Conservation (phyloP, 1,140 invertebrate species). For the Dreissena polymorpha region DNA sequence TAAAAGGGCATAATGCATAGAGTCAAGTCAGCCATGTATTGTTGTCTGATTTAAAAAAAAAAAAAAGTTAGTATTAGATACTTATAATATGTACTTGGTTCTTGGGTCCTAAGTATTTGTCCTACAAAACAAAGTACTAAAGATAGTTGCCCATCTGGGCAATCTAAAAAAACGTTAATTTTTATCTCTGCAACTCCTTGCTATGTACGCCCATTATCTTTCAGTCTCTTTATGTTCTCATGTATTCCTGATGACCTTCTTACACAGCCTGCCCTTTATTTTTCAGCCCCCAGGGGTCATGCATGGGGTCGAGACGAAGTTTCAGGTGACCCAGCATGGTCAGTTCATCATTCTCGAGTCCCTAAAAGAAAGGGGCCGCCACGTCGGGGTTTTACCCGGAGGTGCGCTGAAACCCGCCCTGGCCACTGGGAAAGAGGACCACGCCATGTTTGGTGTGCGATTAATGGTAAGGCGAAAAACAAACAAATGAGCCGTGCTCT, state of each 20-base stretch:
- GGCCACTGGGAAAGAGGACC: conserved; percentile 65
- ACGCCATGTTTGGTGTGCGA: conserved; percentile 72
- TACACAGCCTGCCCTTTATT: conserved; percentile 1
- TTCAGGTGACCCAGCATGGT: conserved; percentile 63
- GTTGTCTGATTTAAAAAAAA: too few relatives aligned
- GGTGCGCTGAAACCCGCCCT: conserved; percentile 73
- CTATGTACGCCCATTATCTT: too few relatives aligned
- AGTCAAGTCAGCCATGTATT: too few relatives aligned
- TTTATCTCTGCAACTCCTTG: too few relatives aligned
- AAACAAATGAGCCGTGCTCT: too few relatives aligned
- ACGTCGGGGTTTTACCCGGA: conserved; percentile 69
- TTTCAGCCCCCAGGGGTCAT: conserved; percentile 67
- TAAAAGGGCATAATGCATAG: too few relatives aligned
- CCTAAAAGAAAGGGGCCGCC: conserved; percentile 61
- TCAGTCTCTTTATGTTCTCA: background rate
- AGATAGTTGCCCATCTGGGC: too few relatives aligned
- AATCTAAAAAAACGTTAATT: too few relatives aligned
- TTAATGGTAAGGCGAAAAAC: conserved; percentile 66
- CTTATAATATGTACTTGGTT: too few relatives aligned
- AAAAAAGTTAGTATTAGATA: too few relatives aligned
- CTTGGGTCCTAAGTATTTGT: too few relatives aligned
- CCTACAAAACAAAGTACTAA: too few relatives aligned
- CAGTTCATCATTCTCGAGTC: conserved; percentile 73
- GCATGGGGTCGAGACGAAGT: conserved; percentile 73
- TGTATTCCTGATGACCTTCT: background rate